These are phyloP conservation scores for Teleogryllus oceanicus DNA, from an alignment of 2,888 invertebrate species.

Conservation along the genomic window DNA sequence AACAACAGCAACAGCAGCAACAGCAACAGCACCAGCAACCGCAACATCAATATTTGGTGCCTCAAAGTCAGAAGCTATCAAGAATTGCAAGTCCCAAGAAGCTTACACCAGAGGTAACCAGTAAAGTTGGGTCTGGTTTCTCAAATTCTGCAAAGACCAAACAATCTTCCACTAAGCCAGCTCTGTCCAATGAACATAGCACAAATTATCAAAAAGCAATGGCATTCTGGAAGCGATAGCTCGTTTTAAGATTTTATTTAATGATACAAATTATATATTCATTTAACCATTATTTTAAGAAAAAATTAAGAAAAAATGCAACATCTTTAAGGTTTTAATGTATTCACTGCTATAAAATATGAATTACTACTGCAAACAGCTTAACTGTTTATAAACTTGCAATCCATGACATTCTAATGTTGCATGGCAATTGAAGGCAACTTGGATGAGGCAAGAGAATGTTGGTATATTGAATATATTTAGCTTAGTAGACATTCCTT, in stretches of 20 bases:
- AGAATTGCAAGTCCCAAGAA: background rate
- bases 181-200: slow-evolving; percentile 33
- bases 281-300: background rate
- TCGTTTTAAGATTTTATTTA: background rate
- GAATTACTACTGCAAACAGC: no score
- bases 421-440: background rate
- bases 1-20: background rate
- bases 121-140: background rate
- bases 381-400: no score
- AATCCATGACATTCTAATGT: background rate
- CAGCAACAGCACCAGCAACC: background rate
- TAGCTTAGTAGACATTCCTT: slow-evolving; percentile 7
- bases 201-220: slow-evolving; percentile 46
- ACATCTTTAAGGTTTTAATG: background rate
- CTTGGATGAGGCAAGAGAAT: background rate
- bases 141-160: slow-evolving; percentile 26
- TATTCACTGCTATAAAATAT: no score
- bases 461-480: slow-evolving; percentile 18
- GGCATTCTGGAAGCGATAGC: slow-evolving; percentile 49
- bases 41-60: background rate
- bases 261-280: background rate
- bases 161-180: slow-evolving; percentile 19
- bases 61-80: background rate
- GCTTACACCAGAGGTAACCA: background rate
- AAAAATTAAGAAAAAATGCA: background rate